phyloP scores from a whole-genome alignment of 1,140 invertebrate species.

The Brachionus koreanus region DNA sequence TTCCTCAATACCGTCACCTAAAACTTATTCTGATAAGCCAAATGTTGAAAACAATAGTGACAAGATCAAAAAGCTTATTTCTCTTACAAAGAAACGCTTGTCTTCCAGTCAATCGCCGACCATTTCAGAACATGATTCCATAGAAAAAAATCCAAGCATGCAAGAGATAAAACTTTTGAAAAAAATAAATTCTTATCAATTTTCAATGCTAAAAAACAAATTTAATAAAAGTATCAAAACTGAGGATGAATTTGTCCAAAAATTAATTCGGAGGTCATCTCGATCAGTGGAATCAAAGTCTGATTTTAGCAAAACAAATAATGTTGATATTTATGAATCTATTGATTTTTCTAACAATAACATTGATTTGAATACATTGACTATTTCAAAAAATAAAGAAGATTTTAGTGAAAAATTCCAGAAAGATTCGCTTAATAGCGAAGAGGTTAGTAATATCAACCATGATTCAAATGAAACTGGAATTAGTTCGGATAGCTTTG shows the following conservation, averaged over 20 bases:
- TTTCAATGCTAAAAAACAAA: slow-evolving; percentile 9
- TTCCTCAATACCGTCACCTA: neutral
- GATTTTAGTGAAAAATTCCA: neutral
- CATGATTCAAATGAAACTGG: neutral
- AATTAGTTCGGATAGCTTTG: neutral
- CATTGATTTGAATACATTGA: neutral
- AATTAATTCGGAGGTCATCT: neutral
- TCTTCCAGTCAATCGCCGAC: neutral
- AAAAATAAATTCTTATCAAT: slow-evolving; percentile 22
- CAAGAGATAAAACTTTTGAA: slow-evolving; percentile 18
- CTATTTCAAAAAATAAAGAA: neutral
- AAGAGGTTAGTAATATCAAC: neutral
- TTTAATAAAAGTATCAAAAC: slow-evolving; percentile 2
- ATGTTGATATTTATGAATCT: slow-evolving; percentile 40
- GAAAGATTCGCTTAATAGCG: neutral
- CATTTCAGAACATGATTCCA: neutral
- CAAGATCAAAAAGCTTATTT: neutral
- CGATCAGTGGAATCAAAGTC: neutral
- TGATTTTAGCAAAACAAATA: neutral
- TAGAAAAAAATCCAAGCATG: neutral
- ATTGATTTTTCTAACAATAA: slow-evolving; percentile 8
- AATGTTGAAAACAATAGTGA: neutral
- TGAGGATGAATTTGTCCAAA: neutral
- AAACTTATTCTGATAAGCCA: neutral
- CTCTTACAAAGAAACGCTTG: neutral